Base-by-base conservation (phyloP, 2,797 vertebrate genomes). In the Dipus sagitta region DNA sequence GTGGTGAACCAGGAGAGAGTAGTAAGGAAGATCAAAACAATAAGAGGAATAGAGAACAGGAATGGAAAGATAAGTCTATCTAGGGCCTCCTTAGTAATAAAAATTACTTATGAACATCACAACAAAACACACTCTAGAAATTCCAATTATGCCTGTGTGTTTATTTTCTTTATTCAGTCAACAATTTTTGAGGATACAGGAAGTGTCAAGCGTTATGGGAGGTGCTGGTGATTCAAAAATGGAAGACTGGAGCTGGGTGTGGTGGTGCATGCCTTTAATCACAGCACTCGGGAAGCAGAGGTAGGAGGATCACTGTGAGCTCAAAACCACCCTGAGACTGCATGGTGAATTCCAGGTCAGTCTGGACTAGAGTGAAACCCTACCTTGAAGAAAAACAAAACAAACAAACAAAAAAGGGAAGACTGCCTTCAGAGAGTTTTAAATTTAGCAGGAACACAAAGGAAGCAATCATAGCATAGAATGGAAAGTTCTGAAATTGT, bases 151-250 rank as follows among this genome's bases (percentile, higher is more conserved):
- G 84, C 38, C 30, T 28, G 54, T 23, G n/a, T 38, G 60, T 78
- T 58, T 65, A 68, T 54, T 93, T 70, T 26, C 20, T 86, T 91
- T 42, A 79, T 74, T 81, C 23, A 82, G 54, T 68, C 67, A 85
- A 47, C 58, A 68, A 23, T 85, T 84, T 62, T 30, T 80, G 26
- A 77, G 67, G 88, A 52, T 3, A 21, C 28, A 76, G 0, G 24
- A 58, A 92, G 32, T 74, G 18, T 64, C 21, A 60, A 72, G 28
- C 24, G 68, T 80, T 62, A 21, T 70, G 4, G 72, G 75, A 94
- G 54, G 7, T 54, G 8, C 20, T 68, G 14, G 52, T 24, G 2
- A 93, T 88, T 85, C 24, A 86, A 89, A 95, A 86, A 65, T 30
- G 18, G 71, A 68, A 80, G 17, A 18, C 24, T 38, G 38, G 38